Percentiles rank a stretch among this genome's conserved stretches.
phyloP scores from a whole-genome alignment of 2,888 invertebrate genomes.

The Hirtodrosophila trivittata region DNA sequence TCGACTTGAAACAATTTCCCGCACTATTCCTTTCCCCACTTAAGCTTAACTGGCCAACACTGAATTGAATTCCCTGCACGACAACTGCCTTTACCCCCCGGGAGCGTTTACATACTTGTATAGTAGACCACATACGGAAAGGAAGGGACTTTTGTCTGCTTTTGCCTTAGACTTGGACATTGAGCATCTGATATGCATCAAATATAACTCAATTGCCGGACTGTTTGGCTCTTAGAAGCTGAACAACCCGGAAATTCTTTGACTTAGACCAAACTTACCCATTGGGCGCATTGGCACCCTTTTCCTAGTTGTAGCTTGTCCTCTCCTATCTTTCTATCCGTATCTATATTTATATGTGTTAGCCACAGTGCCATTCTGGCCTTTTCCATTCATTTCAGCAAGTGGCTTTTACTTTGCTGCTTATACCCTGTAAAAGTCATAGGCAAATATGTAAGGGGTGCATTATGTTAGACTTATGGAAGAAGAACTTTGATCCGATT shows the following conservation, averaged over 20 bases:
- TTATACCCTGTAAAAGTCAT: conserved; percentile 20
- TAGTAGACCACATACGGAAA: conserved; percentile 35
- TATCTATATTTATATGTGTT: conserved; percentile 55
- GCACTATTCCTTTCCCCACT: conserved; percentile 41
- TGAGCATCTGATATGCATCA: conserved; percentile 72
- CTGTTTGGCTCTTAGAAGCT: conserved; percentile 60
- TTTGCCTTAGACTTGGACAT: conserved; percentile 43
- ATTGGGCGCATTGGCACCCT: conserved; percentile 41
- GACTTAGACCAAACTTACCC: conserved; percentile 63
- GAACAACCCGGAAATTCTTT: conserved; percentile 76
- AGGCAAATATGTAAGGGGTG: not conserved
- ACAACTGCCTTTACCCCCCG: conserved; percentile 46
- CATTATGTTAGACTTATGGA: too few relatives aligned
- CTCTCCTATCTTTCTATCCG: conserved; percentile 26
- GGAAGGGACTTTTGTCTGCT: conserved; percentile 47
- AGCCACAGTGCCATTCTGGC: conserved; percentile 38
- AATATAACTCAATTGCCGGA: conserved; percentile 77
- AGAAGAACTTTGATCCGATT: too few relatives aligned
- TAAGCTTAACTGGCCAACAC: conserved; percentile 59
- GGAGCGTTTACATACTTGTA: conserved; percentile 63
- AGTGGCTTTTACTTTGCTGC: conserved; percentile 64
- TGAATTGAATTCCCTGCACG: conserved; percentile 61
- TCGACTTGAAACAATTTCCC: conserved; percentile 30
- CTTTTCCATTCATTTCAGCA: conserved; percentile 75
- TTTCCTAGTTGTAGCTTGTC: conserved; percentile 7